Evolutionary conservation across 1,140 invertebrate genomes (phyloP).

Genomic region (Charaxes varanes): DNA sequence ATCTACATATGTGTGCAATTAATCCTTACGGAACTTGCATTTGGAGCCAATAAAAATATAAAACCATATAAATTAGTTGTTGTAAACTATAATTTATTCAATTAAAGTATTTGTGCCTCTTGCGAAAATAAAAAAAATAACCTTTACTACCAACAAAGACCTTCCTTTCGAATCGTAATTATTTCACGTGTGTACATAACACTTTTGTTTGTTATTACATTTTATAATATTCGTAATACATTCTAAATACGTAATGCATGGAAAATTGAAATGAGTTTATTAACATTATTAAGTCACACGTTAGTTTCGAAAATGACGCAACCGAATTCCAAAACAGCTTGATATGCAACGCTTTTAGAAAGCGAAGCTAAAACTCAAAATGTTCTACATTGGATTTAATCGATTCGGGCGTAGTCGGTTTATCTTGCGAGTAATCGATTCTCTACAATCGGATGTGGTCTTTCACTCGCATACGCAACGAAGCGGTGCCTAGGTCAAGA

Average conservation of each 20-base stretch:
- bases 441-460: slow-evolving; percentile 14
- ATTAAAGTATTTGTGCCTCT: too few species aligned
- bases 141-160: too few species aligned
- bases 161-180: too few species aligned
- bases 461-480: slow-evolving; percentile 33
- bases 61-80: too few species aligned
- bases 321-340: slow-evolving; percentile 16
- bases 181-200: too few species aligned
- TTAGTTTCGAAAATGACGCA: slow-evolving; percentile 24
- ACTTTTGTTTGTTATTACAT: too few species aligned
- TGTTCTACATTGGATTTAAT: slow-evolving; percentile 29
- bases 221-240: slow-evolving; percentile 5
- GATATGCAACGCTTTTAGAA: slow-evolving; percentile 29
- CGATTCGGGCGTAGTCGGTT: slow-evolving; percentile 27
- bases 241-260: slow-evolving; percentile 7
- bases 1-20: too few species aligned
- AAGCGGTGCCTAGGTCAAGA: slow-evolving; percentile 51
- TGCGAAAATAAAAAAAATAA: too few species aligned
- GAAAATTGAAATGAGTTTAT: slow-evolving; percentile 5
- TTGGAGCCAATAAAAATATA: too few species aligned
- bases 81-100: too few species aligned
- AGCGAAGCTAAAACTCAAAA: slow-evolving; percentile 22
- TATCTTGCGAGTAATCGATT: slow-evolving; percentile 28
- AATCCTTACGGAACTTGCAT: too few species aligned
- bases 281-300: slow-evolving; percentile 22